phyloP scores from a whole-genome alignment of 2,797 vertebrate genomes.

The Poecile montanus region DNA sequence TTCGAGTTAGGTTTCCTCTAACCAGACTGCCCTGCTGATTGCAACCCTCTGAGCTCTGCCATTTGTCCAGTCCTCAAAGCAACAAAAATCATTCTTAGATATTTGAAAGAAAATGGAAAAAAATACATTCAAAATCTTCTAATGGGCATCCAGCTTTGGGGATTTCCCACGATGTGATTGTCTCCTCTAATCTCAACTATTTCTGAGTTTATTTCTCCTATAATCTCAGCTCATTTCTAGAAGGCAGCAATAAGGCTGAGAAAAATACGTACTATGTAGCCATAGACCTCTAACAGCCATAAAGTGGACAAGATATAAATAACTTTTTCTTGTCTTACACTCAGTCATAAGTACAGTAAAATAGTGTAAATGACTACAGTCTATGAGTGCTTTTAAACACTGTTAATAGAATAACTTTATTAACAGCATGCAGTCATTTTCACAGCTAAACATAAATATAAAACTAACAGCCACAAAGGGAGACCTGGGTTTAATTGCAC shows the following conservation, averaged over 20 bases:
- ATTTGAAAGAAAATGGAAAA: neutral
- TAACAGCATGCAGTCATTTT: neutral
- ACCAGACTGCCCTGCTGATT: neutral
- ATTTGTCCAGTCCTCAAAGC: neutral
- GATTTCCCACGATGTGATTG: neutral
- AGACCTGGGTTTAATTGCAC: neutral
- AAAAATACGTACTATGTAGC: neutral
- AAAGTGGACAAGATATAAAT: neutral
- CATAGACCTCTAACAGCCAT: neutral
- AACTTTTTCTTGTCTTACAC: neutral
- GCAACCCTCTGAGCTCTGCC: neutral
- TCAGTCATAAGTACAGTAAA: neutral
- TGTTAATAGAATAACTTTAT: neutral
- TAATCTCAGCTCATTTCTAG: neutral
- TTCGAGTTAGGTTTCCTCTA: neutral
- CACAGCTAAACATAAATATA: neutral
- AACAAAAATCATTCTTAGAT: neutral
- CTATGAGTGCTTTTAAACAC: neutral
- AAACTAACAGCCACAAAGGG: neutral
- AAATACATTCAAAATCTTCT: neutral
- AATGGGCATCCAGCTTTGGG: neutral
- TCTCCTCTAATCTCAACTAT: neutral
- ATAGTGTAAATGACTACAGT: neutral
- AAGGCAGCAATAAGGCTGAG: neutral
- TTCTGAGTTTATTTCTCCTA: neutral